These are phyloP conservation scores for Muntiacus muntjak DNA, from an alignment of 2,113 vertebrate genomes.

Conservation along the genomic window DNA sequence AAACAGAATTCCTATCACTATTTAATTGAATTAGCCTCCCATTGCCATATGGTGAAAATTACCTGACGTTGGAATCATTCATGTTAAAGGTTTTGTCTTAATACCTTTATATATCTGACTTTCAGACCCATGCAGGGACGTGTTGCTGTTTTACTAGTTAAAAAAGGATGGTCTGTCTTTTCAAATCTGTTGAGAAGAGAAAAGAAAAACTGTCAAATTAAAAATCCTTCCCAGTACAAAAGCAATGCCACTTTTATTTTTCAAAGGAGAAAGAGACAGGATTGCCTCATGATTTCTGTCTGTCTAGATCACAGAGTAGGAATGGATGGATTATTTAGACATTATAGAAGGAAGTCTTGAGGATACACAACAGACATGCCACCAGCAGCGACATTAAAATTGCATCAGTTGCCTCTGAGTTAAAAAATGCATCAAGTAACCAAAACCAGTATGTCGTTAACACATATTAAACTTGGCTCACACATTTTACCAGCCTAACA, in stretches of 20 bases:
- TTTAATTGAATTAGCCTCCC: background rate
- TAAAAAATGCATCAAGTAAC: no score
- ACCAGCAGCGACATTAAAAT: accelerated
- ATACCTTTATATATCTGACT: background rate
- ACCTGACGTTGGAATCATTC: background rate
- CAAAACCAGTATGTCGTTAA: background rate
- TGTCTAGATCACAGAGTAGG: background rate
- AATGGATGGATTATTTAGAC: background rate
- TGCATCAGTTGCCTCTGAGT: accelerated
- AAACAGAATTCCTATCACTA: background rate
- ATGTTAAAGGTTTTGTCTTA: background rate
- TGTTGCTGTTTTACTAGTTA: background rate
- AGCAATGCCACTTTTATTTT: background rate
- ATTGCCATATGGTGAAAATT: background rate
- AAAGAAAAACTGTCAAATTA: background rate
- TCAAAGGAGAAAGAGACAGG: background rate
- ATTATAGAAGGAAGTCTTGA: background rate
- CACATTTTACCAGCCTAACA: accelerated
- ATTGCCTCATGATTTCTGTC: background rate
- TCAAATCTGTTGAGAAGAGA: background rate
- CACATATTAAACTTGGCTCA: no score
- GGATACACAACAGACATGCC: background rate
- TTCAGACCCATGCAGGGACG: background rate
- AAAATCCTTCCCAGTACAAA: background rate
- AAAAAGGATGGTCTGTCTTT: background rate